Percentiles rank a stretch among this genome's conserved stretches.
phyloP scores from a whole-genome alignment of 1,140 invertebrate species.

The Ips nitidus region DNA sequence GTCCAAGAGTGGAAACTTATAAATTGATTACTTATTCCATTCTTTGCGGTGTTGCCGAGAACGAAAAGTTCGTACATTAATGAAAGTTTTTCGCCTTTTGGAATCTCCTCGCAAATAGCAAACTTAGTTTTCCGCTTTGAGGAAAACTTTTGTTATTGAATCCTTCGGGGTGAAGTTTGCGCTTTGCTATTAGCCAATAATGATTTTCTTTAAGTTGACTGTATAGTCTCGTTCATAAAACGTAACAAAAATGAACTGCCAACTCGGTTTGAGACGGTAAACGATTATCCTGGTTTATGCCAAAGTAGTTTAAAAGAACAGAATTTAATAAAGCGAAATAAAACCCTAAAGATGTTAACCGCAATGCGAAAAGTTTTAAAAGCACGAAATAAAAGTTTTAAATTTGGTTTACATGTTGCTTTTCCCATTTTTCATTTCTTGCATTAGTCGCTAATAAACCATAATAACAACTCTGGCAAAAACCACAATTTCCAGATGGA shows the following conservation, averaged over 20 bases:
- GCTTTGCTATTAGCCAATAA: neutral
- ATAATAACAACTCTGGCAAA: too few relatives aligned
- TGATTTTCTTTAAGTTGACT: neutral
- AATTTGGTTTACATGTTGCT: too few relatives aligned
- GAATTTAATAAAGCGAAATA: too few relatives aligned
- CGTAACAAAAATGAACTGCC: neutral
- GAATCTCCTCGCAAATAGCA: conserved; percentile 3
- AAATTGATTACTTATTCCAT: conserved; percentile 6
- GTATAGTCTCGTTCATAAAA: neutral
- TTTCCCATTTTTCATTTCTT: too few relatives aligned
- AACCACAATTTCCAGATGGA: too few relatives aligned
- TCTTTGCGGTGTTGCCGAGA: neutral
- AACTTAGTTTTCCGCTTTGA: neutral
- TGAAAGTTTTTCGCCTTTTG: conserved; percentile 4
- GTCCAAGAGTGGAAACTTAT: conserved; percentile 1
- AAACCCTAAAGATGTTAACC: too few relatives aligned
- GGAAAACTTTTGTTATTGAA: conserved; percentile 10
- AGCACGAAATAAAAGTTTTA: too few relatives aligned
- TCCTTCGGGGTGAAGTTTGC: neutral
- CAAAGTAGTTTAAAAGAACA: too few relatives aligned
- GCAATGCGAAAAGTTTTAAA: too few relatives aligned
- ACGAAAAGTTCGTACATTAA: conserved; percentile 8
- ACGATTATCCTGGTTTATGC: too few relatives aligned
- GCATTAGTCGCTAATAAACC: too few relatives aligned
- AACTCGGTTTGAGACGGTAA: too few relatives aligned